Evolutionary conservation across 2,888 invertebrate genomes (phyloP).

Genomic region (Camponotus fellah): DNA sequence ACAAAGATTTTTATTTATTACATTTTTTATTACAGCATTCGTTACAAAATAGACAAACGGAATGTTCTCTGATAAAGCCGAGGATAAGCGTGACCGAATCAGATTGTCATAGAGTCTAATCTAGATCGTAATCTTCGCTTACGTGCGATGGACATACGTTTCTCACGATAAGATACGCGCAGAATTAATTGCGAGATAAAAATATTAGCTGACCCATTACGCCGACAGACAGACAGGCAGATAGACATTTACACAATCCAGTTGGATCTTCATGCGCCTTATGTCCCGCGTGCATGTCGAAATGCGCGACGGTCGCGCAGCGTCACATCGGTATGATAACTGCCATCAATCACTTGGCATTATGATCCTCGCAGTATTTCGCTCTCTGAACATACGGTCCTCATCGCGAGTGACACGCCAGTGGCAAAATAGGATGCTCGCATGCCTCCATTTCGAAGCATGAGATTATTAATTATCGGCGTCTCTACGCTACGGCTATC

Average conservation of each 20-base stretch:
- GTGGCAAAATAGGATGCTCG: conserved; percentile 46
- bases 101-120: background rate
- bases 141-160: background rate
- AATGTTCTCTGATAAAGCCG: background rate
- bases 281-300: conserved; percentile 14
- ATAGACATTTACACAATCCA: conserved; percentile 37
- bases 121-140: conserved; percentile 25
- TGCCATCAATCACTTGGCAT: conserved; percentile 60
- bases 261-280: conserved; percentile 29
- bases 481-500: conserved; percentile 20
- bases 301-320: conserved; percentile 12
- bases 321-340: conserved; percentile 47
- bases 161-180: conserved; percentile 31
- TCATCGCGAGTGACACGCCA: conserved; percentile 24
- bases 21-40: background rate
- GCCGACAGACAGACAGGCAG: background rate
- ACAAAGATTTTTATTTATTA: background rate
- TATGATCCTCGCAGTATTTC: conserved; percentile 20
- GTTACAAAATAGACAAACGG: background rate
- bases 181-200: conserved; percentile 3
- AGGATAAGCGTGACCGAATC: background rate
- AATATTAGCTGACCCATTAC: conserved; percentile 31
- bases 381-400: conserved; percentile 17
- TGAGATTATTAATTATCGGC: conserved; percentile 59
- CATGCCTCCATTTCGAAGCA: conserved; percentile 46